Evolutionary conservation across 2,888 invertebrate genomes (phyloP), one percentile per base, ranked within the genome.

Genomic region (Patella caerulea): DNA sequence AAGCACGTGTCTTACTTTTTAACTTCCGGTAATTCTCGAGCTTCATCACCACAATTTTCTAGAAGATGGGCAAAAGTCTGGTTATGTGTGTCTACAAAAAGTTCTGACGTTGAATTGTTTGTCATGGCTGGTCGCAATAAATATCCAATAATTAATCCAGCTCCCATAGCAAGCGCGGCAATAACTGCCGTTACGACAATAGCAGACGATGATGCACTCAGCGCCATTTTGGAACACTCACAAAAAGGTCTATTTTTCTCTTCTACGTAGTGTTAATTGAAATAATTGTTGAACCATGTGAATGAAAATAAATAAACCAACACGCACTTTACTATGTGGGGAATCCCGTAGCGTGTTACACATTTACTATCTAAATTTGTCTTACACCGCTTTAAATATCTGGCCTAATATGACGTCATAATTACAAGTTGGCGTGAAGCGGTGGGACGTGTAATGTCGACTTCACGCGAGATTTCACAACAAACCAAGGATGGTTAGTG

Each of bases 81-180:
- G 54, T 81, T 83, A 59, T 76, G 74, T 1, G 76, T 53, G 19
- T 72, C 29, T 34, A 59, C 54, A n/a, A 54, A 59, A n/a, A 65
- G 24, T 72, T 17, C 55, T 70, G 15, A 24, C 24, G 52, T 76
- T 52, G 73, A 59, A n/a, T 59, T 71, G 7, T 55, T 78, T 24
- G 56, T 24, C 11, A 15, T 72, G 52, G 15, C 56, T 7, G 82
- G 77, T 15, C 77, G 78, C 53, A 84, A 77, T 15, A 84, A 73
- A 76, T 84, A 84, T 29, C 84, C 84, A 15, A 84, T 80, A 14
- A 84, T 82, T 9, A 84, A 76, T 34, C 84, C 84, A 53, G 78
- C 76, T 7, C 84, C 84, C 69, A 84, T 72, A 7, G 79, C 74
- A n/a, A 84, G 73, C 9, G 82, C 77, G 3, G 79, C 76, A 3